These are phyloP conservation scores for Ptyas mucosa DNA, from an alignment of 2,113 vertebrate species.

Conservation along the genomic window DNA sequence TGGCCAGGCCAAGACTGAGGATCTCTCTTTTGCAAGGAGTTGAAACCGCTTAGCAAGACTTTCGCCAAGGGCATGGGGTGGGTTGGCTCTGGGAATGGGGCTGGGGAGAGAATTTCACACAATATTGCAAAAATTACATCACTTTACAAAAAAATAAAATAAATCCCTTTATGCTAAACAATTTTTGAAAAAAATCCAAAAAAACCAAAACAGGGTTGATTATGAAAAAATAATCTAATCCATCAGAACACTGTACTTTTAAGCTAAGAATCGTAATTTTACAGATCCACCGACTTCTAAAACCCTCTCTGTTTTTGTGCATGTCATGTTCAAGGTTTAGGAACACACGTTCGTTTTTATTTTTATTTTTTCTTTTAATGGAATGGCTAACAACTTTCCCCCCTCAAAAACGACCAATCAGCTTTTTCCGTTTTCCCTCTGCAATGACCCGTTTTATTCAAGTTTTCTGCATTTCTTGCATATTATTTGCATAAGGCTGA, in stretches of 20 bases:
- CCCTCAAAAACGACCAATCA: conserved; percentile 62
- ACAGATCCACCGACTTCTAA: conserved; percentile 67
- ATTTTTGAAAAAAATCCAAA: neutral
- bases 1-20: neutral
- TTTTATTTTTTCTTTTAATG: conserved; percentile 14
- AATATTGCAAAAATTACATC: conserved; percentile 32
- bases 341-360: conserved; percentile 39
- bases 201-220: conserved; percentile 36
- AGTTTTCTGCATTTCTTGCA: conserved; percentile 72
- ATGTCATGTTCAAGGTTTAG: conserved; percentile 60
- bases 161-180: conserved; percentile 51
- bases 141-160: conserved; percentile 57
- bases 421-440: conserved; percentile 69
- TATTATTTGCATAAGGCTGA: conserved; percentile 78
- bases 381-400: conserved; percentile 61
- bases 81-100: conserved; percentile 19
- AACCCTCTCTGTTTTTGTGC: conserved; percentile 66
- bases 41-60: neutral
- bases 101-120: neutral
- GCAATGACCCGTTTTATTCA: conserved; percentile 72
- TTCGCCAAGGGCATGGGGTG: neutral
- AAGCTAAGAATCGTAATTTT: conserved; percentile 70
- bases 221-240: conserved; percentile 64
- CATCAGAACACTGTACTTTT: conserved; percentile 66
- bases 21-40: neutral